These are phyloP conservation scores for Sclerurus mexicanus DNA, from an alignment of 2,113 vertebrate genomes.

Conservation along the genomic window DNA sequence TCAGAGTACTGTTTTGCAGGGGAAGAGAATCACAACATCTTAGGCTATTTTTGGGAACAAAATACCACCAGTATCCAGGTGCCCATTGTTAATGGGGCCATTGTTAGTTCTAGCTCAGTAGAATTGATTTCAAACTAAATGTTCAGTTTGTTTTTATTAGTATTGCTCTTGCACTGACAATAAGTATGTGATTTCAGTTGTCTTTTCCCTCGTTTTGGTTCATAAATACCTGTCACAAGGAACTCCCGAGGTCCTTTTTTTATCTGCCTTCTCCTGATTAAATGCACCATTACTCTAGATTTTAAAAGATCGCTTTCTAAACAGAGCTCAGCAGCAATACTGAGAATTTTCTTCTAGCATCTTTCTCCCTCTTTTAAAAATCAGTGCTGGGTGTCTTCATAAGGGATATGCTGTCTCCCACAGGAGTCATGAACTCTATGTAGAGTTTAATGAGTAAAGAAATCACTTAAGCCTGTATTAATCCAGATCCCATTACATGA, in stretches of 20 bases:
- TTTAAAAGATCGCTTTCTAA: not conserved
- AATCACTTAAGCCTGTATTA: not conserved
- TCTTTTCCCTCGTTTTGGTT: not conserved
- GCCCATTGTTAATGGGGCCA: fast-evolving
- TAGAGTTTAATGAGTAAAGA: not conserved
- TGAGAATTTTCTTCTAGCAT: not conserved
- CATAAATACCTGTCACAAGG: not conserved
- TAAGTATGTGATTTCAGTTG: not conserved
- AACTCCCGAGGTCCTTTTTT: not conserved
- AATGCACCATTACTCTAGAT: not conserved
- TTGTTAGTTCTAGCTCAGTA: not conserved
- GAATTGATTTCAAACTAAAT: not conserved
- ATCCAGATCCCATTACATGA: not conserved
- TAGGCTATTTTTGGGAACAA: not conserved
- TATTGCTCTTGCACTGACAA: not conserved
- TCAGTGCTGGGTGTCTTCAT: not conserved
- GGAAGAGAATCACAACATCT: not conserved
- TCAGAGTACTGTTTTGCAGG: not conserved
- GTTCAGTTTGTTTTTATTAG: not conserved
- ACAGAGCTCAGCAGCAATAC: not conserved
- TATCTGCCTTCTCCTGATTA: not conserved
- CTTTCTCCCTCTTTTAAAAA: not conserved
- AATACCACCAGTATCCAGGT: not conserved
- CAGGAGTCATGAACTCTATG: not conserved
- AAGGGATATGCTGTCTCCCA: not conserved